Base-by-base conservation (phyloP, 2,888 invertebrate genomes). In the Drosophila peninsularis region DNA sequence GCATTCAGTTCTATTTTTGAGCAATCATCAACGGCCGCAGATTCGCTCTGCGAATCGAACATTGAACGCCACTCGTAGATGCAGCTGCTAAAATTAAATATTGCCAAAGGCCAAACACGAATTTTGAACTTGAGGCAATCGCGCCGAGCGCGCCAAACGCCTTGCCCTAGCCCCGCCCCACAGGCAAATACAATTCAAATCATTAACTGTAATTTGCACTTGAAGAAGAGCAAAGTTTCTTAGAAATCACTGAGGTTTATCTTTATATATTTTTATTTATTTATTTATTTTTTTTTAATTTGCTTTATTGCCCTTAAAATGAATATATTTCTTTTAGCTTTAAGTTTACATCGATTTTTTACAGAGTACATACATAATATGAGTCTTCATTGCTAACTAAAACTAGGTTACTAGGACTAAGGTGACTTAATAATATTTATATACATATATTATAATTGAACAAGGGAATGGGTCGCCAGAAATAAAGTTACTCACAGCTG, bases 51-150 rank as follows among this genome's bases (percentile, higher is more conserved):
- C 21, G 47, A 60, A 62, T 65, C 66, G 56, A 73, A 75, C 82
- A 80, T 85, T 82, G 88, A 82, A 84, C 76, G 87, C 67, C 72
- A 67, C 81, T 53, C 62, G 56, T 57, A 42, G 49, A 47, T 73
- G 76, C 62, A 79, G 62, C 17, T 17, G 11, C 62, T 54, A 64
- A 62, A 62, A 55, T 80, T 85, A 86, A 65, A 54, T 5, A 52
- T 30, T 54, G 53, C 52, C 62, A 83, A 83, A 83, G 88, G 86
- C 83, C 83, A 88, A 82, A 81, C 87, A 85, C 87, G 89, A 83
- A 72, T 87, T 88, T 84, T 82, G 82, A 85, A 87, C 85, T 85
- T 85, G 89, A 84, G 66, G 70, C 70, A 21, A 21, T 14, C 7
- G 21, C 21, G 41, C n/a, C n/a, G n/a, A n/a, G n/a, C n/a, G n/a